Evolutionary conservation across 2,113 vertebrate species (phyloP), one percentile per base, ranked within the genome.

Genomic region (Nerophis ophidion): DNA sequence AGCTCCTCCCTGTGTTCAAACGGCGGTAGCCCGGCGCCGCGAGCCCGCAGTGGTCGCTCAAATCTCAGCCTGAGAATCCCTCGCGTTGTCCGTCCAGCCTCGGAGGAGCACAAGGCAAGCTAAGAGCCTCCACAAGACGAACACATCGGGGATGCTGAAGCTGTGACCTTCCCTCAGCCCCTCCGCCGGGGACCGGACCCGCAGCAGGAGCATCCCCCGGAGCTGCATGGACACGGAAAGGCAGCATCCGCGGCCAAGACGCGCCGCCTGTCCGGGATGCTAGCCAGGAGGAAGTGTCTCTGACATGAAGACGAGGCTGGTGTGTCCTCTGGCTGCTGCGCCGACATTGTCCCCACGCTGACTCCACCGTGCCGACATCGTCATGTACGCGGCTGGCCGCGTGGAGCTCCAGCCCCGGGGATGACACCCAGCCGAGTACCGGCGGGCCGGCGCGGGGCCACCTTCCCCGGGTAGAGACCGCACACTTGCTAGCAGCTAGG

Each of bases 331-430:
- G 33, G 62, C 2, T 48, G 68, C 54, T 12, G 4, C 55, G n/a
- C 62, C 7, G 42, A 57, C 65, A 61, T 36, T 59, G 13, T 52
- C 34, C 65, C 48, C 52, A 75, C 70, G 40, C 81, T 71, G 80
- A 70, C 65, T 46, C 75, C 8, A 63, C 66, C 63, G 63, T 60
- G 77, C 69, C 57, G 34, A 65, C 79, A n/a, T 47, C 35, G 76
- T 54, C 84, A 84, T 88, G 88, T 61, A 52, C 40, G 77, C 63
- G 77, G 65, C 71, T 52, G 80, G 78, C 70, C 75, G 75, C 34
- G 80, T 79, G 70, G 81, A 68, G 67, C 78, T 81, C 70, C 82
- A 84, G 69, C 83, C 86, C 26, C 55, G 83, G 67, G 85, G 83
- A 79, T 89, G 87, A 89, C 87, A 65, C 76, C 61, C 68, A 19